Base-by-base conservation (phyloP, 2,888 invertebrate genomes). In the Agrochola circellaris region DNA sequence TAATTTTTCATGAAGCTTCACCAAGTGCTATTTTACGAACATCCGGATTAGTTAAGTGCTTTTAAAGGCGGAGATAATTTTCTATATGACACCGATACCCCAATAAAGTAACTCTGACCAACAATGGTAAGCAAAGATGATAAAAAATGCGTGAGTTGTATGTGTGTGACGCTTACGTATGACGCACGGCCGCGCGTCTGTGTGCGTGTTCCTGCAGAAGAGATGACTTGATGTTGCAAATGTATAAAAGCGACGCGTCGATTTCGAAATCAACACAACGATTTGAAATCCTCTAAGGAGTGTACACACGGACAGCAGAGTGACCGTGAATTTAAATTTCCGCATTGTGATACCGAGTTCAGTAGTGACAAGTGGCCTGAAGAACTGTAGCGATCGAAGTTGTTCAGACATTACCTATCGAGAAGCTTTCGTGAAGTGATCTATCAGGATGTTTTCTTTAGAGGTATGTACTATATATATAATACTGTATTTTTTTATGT, bases 201-300 rank as follows among this genome's bases (percentile, higher is more conserved):
- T 89, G 83, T 91, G 79, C 87, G 89, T 90, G 85, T 89, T 92
- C 90, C 92, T 92, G 93, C 93, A 91, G 93, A 93, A 92, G 91
- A 93, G 93, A 94, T 93, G 94, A 93, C 91, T 94, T 93, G 95
- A 95, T 96, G 95, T 95, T 95, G 95, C 95, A 94, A 94, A 94
- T 95, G 94, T 96, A 96, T 96, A 96, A 95, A 96, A 96, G 95
- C 95, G 94, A 92, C 91, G 95, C 93, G 93, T 86, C 87, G 95
- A 95, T 96, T 96, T 96, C 96, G 96, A 96, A 95, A 96, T 96
- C 96, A 96, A 93, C 96, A 96, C 90, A 96, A 93, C 95, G 93
- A 95, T 95, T 96, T 96, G 95, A 93, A 93, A 94, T 94, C 88
- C 95, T 95, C 95, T 93, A 93, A 95, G 93, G 94, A 95, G 95